phyloP scores from a whole-genome alignment of 2,797 vertebrate genomes.

The Malurus leucopterus region DNA sequence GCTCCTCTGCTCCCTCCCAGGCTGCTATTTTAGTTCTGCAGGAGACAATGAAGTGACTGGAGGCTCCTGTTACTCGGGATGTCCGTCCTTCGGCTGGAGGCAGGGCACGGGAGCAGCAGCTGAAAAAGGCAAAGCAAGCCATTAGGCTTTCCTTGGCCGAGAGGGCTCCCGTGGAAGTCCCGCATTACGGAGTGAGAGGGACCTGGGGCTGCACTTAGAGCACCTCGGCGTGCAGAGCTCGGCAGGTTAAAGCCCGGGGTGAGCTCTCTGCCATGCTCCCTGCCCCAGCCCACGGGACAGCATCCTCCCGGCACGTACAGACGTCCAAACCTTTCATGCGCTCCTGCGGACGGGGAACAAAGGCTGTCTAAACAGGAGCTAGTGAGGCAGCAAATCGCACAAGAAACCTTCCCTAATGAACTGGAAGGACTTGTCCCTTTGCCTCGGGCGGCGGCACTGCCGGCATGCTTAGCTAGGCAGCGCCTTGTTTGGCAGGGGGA shows the following conservation, averaged over 20 bases:
- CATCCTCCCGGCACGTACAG: background rate
- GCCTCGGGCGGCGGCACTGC: constrained; percentile 7
- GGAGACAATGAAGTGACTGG: background rate
- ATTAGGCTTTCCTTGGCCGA: background rate
- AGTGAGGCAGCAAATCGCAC: constrained; percentile 57
- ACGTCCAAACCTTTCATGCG: constrained; percentile 5
- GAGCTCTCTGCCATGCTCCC: background rate
- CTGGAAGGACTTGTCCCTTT: constrained; percentile 59
- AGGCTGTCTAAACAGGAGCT: constrained; percentile 55
- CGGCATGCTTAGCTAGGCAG: constrained; percentile 1
- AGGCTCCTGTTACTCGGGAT: background rate
- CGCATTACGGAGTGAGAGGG: background rate
- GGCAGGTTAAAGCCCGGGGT: background rate
- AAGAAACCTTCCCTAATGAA: constrained; percentile 64
- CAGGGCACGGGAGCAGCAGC: background rate
- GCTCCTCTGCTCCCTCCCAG: background rate
- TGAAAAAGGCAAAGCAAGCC: background rate
- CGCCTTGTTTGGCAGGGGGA: background rate
- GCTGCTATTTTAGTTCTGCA: constrained; percentile 34
- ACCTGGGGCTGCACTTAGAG: constrained; percentile 12
- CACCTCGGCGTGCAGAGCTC: background rate
- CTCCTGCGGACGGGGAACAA: background rate
- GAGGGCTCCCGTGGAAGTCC: background rate
- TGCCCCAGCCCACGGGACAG: background rate
- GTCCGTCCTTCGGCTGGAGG: background rate